phyloP scores from a whole-genome alignment of 2,888 invertebrate genomes.

The Microdon myrmicae region DNA sequence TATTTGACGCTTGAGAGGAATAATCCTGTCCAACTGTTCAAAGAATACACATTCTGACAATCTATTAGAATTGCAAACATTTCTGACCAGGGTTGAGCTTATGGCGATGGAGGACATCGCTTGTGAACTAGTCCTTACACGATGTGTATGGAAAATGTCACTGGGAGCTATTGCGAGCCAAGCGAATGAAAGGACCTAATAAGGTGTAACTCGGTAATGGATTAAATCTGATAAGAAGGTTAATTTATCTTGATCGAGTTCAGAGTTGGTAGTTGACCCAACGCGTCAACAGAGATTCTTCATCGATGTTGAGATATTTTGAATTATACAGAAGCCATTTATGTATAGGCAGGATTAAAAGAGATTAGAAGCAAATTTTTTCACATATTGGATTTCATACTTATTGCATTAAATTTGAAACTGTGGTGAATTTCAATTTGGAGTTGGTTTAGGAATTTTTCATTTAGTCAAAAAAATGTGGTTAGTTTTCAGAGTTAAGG shows the following conservation, averaged over 20 bases:
- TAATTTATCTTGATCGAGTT: conserved; percentile 33
- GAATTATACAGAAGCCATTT: too few relatives aligned
- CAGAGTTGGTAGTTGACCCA: too few relatives aligned
- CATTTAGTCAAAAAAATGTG: too few relatives aligned
- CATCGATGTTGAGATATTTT: too few relatives aligned
- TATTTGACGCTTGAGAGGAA: conserved; percentile 34
- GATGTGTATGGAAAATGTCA: conserved; percentile 25
- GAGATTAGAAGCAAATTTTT: too few relatives aligned
- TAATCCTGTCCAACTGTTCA: conserved; percentile 38
- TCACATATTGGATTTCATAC: too few relatives aligned
- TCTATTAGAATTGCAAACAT: conserved; percentile 48
- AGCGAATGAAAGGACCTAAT: conserved; percentile 34
- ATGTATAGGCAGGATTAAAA: too few relatives aligned
- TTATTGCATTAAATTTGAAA: too few relatives aligned
- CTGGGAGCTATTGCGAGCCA: conserved; percentile 30
- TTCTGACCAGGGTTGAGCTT: conserved; percentile 16
- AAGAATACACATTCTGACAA: conserved; percentile 35
- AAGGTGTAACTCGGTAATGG: conserved; percentile 27
- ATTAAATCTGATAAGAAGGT: conserved; percentile 19
- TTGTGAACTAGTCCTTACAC: conserved; percentile 11
- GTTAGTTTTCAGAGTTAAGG: too few relatives aligned
- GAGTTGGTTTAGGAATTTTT: too few relatives aligned
- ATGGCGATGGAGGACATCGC: background rate
- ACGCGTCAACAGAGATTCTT: too few relatives aligned
- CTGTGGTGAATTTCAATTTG: too few relatives aligned